phyloP scores from a whole-genome alignment of 1,140 invertebrate species.

The Drosophila nigromelanica region DNA sequence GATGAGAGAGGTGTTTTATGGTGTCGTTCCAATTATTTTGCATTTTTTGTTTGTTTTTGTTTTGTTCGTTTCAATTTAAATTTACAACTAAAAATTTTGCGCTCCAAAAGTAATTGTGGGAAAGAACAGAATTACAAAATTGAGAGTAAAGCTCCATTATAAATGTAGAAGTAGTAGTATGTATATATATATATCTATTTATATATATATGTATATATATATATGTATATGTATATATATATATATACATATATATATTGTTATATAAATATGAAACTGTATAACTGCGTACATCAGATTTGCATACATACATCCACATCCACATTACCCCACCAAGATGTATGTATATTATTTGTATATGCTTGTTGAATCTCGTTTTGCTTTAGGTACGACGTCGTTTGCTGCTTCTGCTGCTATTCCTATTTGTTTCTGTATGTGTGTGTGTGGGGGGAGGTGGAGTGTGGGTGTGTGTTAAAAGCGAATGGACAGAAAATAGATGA shows the following conservation, averaged over 20 bases:
- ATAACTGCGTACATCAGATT: constrained; percentile 41
- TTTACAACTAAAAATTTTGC: constrained; percentile 65
- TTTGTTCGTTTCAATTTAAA: constrained; percentile 55
- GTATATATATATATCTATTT: constrained; percentile 30
- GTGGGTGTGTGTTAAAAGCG: constrained; percentile 46
- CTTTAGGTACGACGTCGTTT: constrained; percentile 49
- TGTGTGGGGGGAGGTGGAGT: neutral
- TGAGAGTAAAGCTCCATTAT: constrained; percentile 40
- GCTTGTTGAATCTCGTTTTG: constrained; percentile 45
- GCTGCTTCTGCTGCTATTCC: neutral
- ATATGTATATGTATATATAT: constrained; percentile 20
- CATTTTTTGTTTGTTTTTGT: constrained; percentile 28
- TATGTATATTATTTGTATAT: constrained; percentile 19
- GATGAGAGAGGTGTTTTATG: neutral
- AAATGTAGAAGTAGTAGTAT: constrained; percentile 14
- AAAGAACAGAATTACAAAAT: constrained; percentile 47
- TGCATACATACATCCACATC: constrained; percentile 17
- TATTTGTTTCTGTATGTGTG: neutral
- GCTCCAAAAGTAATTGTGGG: constrained; percentile 23
- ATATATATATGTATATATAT: constrained; percentile 34
- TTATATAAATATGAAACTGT: constrained; percentile 51
- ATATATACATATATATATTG: neutral
- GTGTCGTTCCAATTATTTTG: constrained; percentile 2
- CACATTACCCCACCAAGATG: constrained; percentile 21
- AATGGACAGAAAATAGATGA: constrained; percentile 68